A percentile compares a stretch with the other conserved stretches of the same genome.
These are phyloP conservation scores for Salvelinus namaycush DNA, from an alignment of 2,113 vertebrate species.

Conservation along the genomic window DNA sequence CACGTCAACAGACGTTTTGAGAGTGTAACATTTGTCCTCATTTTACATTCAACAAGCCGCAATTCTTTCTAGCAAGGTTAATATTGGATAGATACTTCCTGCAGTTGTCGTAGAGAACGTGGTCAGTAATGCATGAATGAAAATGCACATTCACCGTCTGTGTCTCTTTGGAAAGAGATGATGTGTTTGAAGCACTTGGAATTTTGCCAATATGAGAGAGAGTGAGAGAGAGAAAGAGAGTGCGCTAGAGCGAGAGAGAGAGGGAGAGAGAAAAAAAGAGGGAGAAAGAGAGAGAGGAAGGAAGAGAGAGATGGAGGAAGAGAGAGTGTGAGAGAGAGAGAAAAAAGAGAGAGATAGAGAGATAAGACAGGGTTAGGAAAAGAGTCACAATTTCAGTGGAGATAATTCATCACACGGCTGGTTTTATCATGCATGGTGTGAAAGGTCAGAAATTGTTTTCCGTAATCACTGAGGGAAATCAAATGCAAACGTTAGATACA, in stretches of 20 bases:
- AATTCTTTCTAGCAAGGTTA: conserved; percentile 8
- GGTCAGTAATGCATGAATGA: not conserved
- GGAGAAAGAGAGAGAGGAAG: too few relatives aligned
- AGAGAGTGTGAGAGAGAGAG: too few relatives aligned
- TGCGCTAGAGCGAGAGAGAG: too few relatives aligned
- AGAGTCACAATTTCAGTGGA: not conserved
- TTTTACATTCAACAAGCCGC: conserved; percentile 41
- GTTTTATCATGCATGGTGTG: conserved; percentile 8
- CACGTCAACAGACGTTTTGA: conserved; percentile 39
- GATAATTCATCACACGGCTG: conserved; percentile 5
- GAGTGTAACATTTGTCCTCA: conserved; percentile 23
- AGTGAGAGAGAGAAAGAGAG: too few relatives aligned
- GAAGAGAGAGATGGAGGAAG: too few relatives aligned
- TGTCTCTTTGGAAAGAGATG: too few relatives aligned
- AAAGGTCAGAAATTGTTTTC: conserved; percentile 61
- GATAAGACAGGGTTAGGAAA: too few relatives aligned
- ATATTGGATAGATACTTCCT: conserved; percentile 31
- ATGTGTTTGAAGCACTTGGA: too few relatives aligned
- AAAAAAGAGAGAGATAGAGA: too few relatives aligned
- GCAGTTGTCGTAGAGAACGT: conserved; percentile 7
- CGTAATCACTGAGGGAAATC: conserved; percentile 58
- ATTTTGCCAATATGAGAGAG: too few relatives aligned
- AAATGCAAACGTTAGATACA: conserved; percentile 29
- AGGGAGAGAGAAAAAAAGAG: too few relatives aligned
- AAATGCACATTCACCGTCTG: too few relatives aligned